A percentile compares a stretch with the other conserved stretches of the same genome.
phyloP scores from a whole-genome alignment of 2,113 vertebrate genomes.

The Micronycteris hirsuta region DNA sequence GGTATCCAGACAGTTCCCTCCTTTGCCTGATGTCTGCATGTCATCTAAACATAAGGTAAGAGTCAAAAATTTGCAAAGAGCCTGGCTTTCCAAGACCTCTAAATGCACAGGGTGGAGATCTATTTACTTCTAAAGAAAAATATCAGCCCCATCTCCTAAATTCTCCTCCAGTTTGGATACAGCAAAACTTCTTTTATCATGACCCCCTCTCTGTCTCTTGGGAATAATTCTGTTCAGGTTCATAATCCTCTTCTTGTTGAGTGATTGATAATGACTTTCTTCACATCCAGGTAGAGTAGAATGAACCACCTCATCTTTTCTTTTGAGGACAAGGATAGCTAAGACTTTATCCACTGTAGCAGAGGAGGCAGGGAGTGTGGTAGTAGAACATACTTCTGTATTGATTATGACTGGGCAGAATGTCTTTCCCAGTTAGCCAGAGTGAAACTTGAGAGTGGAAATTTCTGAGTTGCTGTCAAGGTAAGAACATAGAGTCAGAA shows the following conservation, averaged over 20 bases:
- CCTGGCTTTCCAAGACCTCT: neutral
- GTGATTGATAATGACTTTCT: neutral
- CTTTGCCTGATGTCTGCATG: neutral
- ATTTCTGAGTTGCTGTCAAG: neutral
- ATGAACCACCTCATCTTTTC: neutral
- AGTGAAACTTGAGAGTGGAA: neutral
- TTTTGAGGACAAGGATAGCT: neutral
- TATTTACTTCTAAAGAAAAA: conserved; percentile 4
- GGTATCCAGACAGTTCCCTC: no score
- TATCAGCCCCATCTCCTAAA: neutral
- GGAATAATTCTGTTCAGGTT: neutral
- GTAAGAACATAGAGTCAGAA: neutral
- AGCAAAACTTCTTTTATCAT: neutral
- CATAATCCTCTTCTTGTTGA: conserved; percentile 22
- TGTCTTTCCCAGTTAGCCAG: neutral
- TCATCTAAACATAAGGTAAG: neutral
- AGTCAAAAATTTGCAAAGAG: neutral
- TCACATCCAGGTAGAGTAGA: neutral
- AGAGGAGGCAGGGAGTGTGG: neutral
- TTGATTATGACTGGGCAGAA: neutral
- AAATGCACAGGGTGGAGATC: neutral
- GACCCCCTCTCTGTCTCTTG: neutral
- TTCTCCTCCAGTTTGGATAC: neutral
- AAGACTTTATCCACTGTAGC: neutral
- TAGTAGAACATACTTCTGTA: neutral